phyloP scores from a whole-genome alignment of 2,113 vertebrate species.

The Stictonetta naevosa region DNA sequence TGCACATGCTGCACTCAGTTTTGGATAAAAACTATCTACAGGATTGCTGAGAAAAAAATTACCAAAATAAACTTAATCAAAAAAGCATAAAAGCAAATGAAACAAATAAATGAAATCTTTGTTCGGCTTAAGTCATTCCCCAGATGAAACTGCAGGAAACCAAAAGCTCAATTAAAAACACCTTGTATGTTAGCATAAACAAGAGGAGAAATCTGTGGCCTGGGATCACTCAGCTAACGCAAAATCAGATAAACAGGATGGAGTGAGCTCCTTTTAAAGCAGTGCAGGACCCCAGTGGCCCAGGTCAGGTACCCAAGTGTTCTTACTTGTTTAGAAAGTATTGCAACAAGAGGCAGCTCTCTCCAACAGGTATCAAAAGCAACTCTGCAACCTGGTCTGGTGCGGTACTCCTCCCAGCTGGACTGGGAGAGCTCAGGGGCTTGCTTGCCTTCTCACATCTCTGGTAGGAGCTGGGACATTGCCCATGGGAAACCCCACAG shows the following conservation, averaged over 20 bases:
- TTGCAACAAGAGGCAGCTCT: background rate
- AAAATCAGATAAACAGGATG: constrained; percentile 54
- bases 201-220: constrained; percentile 63
- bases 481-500: constrained; percentile 25
- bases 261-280: constrained; percentile 17
- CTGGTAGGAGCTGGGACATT: constrained; percentile 5
- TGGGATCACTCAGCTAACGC: constrained; percentile 49
- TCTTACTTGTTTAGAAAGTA: constrained; percentile 6
- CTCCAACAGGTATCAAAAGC: background rate
- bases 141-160: constrained; percentile 47
- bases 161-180: constrained; percentile 69
- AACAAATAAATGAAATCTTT: constrained; percentile 13
- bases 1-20: background rate
- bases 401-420: background rate
- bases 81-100: constrained; percentile 54
- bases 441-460: background rate
- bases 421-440: background rate
- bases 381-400: background rate
- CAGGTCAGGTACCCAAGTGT: background rate
- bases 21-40: constrained; percentile 13
- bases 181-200: constrained; percentile 63
- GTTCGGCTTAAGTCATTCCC: constrained; percentile 34
- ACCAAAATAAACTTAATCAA: constrained; percentile 52
- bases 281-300: background rate
- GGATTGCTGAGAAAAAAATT: constrained; percentile 3